Evolutionary conservation across 2,113 vertebrate genomes (phyloP), one percentile per base, ranked within the genome.

Genomic region (Corynorhinus townsendii): DNA sequence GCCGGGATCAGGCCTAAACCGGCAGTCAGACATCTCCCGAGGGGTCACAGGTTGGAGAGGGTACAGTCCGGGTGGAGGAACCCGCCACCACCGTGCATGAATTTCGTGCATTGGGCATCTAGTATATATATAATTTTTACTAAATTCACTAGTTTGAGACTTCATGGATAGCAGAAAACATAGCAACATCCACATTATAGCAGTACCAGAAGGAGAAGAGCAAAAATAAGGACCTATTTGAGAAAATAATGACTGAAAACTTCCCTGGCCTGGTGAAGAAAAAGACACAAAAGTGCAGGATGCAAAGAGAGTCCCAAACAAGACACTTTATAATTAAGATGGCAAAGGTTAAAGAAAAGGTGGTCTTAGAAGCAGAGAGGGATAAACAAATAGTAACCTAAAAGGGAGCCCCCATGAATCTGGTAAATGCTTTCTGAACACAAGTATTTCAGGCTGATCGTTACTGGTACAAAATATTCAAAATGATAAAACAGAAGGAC

Each of bases 11-110:
- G 56, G 24, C 22, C 56, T 59, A 59, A 26, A 59, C 56, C 3
- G 19, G 56, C 56, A 26, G 9, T 26, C 4, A 0, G 56, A 59
- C 56, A 59, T 26, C 24, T 9, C 56, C 10, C 4, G 24, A 59
- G 24, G 56, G 22, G 56, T 59, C 24, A 3, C 24, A 11, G 3
- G 26, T 26, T 26, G 56, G 10, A 59, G 56, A 59, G 9, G 9
- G 3, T 59, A 0, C 22, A 59, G 56, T 22, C 56, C 3, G 2
- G 10, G 9, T 5, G 7, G 7, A 20, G 56, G 9, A 1, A 1
- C 11, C 45, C 10, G 11, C 7, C 7, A 20, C 22, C 54, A 17
- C 52, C 52, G 10, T 26, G 56, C 56, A 22, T 24, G 20, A 56
- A 56, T 56, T 56, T 56, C 2, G 7, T 56, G 20, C 54, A 22